These are phyloP conservation scores for Andrena trimmerana DNA, from an alignment of 2,888 invertebrate genomes.

Conservation along the genomic window DNA sequence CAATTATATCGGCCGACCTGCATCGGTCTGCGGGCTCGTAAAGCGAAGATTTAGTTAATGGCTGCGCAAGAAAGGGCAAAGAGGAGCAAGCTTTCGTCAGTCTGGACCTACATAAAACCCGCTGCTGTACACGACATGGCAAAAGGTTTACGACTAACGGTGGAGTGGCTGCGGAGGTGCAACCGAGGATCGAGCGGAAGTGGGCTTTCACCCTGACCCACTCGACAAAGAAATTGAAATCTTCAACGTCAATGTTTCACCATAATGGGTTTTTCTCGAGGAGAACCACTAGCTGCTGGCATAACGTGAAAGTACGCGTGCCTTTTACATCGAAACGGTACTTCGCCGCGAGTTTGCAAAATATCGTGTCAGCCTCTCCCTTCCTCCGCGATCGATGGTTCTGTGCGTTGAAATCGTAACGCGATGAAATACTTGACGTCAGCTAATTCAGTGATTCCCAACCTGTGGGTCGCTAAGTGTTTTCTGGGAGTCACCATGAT, in stretches of 20 bases:
- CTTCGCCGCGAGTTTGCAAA: slow-evolving; percentile 8
- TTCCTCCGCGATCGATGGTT: background rate
- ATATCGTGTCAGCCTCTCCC: slow-evolving; percentile 2
- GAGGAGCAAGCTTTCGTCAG: slow-evolving; percentile 57
- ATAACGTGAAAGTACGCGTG: slow-evolving; percentile 9
- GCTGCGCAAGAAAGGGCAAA: slow-evolving; percentile 24
- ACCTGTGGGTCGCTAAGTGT: too few species aligned
- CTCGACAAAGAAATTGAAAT: slow-evolving; percentile 63
- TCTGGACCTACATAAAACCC: slow-evolving; percentile 46
- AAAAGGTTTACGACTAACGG: slow-evolving; percentile 61
- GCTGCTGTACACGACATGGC: slow-evolving; percentile 48
- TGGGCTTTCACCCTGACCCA: slow-evolving; percentile 53
- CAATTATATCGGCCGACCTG: slow-evolving; percentile 3
- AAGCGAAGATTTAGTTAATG: slow-evolving; percentile 35
- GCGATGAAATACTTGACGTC: too few species aligned
- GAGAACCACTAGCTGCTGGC: slow-evolving; percentile 1
- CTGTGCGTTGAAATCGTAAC: background rate
- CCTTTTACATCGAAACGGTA: slow-evolving; percentile 31
- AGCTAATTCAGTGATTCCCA: too few species aligned
- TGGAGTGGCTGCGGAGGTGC: slow-evolving; percentile 11
- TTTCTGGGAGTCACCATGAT: too few species aligned
- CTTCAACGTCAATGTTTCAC: slow-evolving; percentile 64
- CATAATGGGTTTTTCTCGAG: slow-evolving; percentile 57
- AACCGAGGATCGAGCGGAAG: slow-evolving; percentile 50
- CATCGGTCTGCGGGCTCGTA: slow-evolving; percentile 13